Evolutionary conservation across 1,140 invertebrate species (phyloP), one percentile per base, ranked within the genome.

Genomic region (Aphidius ervi): DNA sequence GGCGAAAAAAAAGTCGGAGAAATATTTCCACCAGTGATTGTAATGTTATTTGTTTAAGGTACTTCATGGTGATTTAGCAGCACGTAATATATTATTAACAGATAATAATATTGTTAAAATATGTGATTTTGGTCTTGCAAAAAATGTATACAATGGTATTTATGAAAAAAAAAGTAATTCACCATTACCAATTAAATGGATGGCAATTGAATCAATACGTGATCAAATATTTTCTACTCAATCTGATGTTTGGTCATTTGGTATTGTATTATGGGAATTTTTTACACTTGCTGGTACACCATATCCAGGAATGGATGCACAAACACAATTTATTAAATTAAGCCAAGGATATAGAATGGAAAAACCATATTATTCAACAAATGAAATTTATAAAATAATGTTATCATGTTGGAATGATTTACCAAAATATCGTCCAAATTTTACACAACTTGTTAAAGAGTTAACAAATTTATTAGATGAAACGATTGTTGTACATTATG

Each of bases 81-180:
- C 97, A 1, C 85, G 97, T 74, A 99, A 99, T 81, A 90, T 98
- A 58, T 81, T 98, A n/a, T 82, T 99, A 3, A 87, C 92, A 3
- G 93, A 97, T 42, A 84, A 95, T 60, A 92, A 94, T 70, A 78
- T 93, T 1, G 89, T 93, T 0, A 98, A 98, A 76, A 97, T 99
- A 65, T 97, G 94, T 62, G 96, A 98, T 75, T 98, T 98, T 81
- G 96, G 96, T 16, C 77, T 99, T n/a, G 94, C 96, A 0, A 86
- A 94, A 73, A 94, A 92, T 64, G 89, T 98, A 81, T 91, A 94
- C 65, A 90, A 95, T 67, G 87, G 94, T 65, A 95, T 97, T 80
- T 99, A 98, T 71, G 88, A 90, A 70, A 97, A 97, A 74, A 89
- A 91, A 68, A 91, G 91, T 63, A 87, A 92, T 72, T 83, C 85